Conservation (phyloP, 2,888 invertebrate species). For the Palloptera scutellata region DNA sequence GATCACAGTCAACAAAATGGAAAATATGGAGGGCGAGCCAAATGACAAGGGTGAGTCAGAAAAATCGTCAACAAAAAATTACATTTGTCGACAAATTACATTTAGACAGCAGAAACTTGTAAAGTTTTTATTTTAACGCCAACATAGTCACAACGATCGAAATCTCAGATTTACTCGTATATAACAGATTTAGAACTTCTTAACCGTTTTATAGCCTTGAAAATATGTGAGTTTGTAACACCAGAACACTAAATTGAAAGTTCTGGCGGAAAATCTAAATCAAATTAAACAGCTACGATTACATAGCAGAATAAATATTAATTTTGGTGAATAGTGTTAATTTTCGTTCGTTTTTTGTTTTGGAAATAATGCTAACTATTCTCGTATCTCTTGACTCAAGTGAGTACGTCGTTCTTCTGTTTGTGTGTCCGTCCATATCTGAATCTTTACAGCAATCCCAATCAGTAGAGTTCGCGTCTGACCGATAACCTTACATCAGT, state of each 20-base stretch:
- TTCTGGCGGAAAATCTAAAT: too few relatives aligned
- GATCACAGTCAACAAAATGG: conserved; percentile 47
- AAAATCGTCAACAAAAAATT: neutral
- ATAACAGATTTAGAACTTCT: neutral
- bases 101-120: conserved; percentile 26
- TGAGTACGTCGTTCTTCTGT: conserved; percentile 21
- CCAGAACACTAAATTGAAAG: too few relatives aligned
- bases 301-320: neutral
- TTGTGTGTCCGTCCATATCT: conserved; percentile 35
- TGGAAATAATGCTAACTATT: too few relatives aligned
- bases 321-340: too few relatives aligned
- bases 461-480: conserved; percentile 32
- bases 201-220: neutral
- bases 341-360: neutral
- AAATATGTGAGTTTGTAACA: neutral
- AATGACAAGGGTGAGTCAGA: conserved; percentile 49
- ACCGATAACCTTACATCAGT: conserved; percentile 42
- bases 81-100: neutral
- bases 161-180: neutral
- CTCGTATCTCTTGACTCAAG: too few relatives aligned
- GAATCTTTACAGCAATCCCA: too few relatives aligned
- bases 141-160: neutral
- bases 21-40: conserved; percentile 43
- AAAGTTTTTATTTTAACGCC: neutral
- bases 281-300: neutral